Evolutionary conservation across 2,888 invertebrate genomes (phyloP).

Genomic region (Archips crataeganus): DNA sequence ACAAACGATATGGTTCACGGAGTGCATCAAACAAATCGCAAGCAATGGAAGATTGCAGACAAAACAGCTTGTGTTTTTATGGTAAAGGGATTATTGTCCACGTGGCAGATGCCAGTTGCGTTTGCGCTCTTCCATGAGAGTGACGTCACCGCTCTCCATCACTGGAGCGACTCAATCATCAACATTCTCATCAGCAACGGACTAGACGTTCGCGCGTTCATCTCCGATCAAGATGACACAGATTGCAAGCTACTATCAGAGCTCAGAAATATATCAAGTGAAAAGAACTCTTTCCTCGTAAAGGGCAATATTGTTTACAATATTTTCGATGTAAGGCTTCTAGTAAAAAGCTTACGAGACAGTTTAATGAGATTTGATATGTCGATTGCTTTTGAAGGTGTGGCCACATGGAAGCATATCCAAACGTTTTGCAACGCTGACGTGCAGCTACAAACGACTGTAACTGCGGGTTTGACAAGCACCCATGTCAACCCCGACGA

Average conservation of each 20-base stretch:
- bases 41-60: not conserved
- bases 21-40: not conserved
- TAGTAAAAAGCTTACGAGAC: conserved; percentile 1
- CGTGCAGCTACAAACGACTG: not conserved
- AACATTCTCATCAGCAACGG: not conserved
- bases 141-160: not conserved
- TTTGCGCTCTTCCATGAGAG: not conserved
- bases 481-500: not conserved
- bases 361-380: conserved; percentile 3
- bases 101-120: not conserved
- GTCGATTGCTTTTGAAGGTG: not conserved
- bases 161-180: not conserved
- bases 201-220: conserved; percentile 8
- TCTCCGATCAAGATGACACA: not conserved
- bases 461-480: not conserved
- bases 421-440: not conserved
- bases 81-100: not conserved
- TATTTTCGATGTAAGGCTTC: conserved; percentile 1
- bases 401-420: conserved; percentile 3
- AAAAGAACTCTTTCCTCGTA: not conserved
- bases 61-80: not conserved
- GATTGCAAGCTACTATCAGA: not conserved
- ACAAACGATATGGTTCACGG: conserved; percentile 6
- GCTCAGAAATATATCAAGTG: not conserved
- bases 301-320: not conserved